Evolutionary conservation across 92 coral and sea anemone genomes (phyloP).

Genomic region (Chrysogorgia sp.): DNA sequence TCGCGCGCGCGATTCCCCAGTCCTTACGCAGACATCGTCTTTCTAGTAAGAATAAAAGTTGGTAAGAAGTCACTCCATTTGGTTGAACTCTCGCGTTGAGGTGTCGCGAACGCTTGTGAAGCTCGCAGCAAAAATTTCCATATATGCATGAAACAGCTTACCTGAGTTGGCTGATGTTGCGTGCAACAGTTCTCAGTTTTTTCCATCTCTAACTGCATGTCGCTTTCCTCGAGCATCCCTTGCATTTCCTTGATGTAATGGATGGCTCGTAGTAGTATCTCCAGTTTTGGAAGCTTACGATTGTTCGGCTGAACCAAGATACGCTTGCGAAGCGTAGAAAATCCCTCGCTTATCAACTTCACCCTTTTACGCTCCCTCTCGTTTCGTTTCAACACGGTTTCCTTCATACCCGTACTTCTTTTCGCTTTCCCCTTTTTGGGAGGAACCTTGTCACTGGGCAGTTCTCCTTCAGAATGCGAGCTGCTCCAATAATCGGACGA

Average conservation of each 20-base stretch:
- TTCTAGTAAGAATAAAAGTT: too few relatives aligned
- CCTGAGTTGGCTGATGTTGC: too few relatives aligned
- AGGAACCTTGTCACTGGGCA: not conserved
- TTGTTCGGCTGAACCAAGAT: slow-evolving; percentile 78
- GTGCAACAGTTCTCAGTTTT: too few relatives aligned
- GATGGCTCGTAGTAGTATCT: slow-evolving; percentile 86
- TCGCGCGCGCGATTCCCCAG: too few relatives aligned
- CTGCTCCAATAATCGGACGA: not conserved
- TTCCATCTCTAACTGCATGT: not conserved
- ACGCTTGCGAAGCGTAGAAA: slow-evolving; percentile 79
- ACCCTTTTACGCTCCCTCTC: slow-evolving; percentile 94
- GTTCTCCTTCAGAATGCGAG: not conserved
- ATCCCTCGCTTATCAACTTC: slow-evolving; percentile 94
- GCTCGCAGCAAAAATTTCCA: too few relatives aligned
- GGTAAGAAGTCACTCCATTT: too few relatives aligned
- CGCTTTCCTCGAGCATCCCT: slow-evolving; percentile 79
- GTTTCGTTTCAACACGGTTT: slow-evolving; percentile 57
- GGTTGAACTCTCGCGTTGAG: too few relatives aligned
- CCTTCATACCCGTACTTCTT: not conserved
- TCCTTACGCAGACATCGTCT: too few relatives aligned
- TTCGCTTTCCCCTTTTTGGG: not conserved
- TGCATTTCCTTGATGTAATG: slow-evolving; percentile 87
- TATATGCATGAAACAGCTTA: too few relatives aligned
- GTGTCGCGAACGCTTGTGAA: too few relatives aligned
- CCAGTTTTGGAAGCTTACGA: slow-evolving; percentile 95